These are phyloP conservation scores for Thamnaconus septentrionalis DNA, from an alignment of 2,113 vertebrate genomes.

Conservation along the genomic window DNA sequence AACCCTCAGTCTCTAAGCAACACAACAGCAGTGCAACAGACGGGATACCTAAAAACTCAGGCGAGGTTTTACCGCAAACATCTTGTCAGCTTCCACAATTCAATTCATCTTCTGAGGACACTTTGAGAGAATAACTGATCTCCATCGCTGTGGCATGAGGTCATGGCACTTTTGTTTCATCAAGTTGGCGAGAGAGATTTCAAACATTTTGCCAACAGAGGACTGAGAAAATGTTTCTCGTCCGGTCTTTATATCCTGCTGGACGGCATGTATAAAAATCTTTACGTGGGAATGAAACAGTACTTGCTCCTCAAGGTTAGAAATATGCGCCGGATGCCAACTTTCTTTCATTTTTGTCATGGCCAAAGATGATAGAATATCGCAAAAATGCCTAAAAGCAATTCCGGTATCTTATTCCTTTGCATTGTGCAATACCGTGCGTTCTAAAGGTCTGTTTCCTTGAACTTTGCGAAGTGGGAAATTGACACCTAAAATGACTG, in stretches of 20 bases:
- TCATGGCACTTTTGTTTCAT: constrained; percentile 12
- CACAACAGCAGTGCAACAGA: constrained; percentile 21
- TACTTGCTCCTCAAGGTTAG: background rate
- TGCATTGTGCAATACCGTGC: background rate
- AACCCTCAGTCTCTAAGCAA: constrained; percentile 34
- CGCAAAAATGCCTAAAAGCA: background rate
- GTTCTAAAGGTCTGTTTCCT: background rate
- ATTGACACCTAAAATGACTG: background rate
- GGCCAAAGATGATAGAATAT: constrained; percentile 10
- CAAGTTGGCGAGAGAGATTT: constrained; percentile 6
- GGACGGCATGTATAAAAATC: background rate
- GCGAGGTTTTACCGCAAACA: too few species aligned
- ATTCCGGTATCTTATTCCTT: background rate
- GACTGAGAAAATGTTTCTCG: constrained; percentile 22
- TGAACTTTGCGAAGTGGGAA: background rate
- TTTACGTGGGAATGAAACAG: too few species aligned
- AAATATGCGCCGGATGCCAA: background rate
- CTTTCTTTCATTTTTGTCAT: background rate
- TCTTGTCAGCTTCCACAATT: too few species aligned
- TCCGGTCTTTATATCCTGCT: constrained; percentile 1
- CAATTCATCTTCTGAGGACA: too few species aligned
- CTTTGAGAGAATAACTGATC: too few species aligned
- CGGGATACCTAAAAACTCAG: too few species aligned
- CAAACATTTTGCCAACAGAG: background rate
- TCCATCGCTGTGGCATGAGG: constrained; percentile 10